These are phyloP conservation scores for Diplogasteroides magnus DNA, from an alignment of 1,140 invertebrate species.

Conservation along the genomic window DNA sequence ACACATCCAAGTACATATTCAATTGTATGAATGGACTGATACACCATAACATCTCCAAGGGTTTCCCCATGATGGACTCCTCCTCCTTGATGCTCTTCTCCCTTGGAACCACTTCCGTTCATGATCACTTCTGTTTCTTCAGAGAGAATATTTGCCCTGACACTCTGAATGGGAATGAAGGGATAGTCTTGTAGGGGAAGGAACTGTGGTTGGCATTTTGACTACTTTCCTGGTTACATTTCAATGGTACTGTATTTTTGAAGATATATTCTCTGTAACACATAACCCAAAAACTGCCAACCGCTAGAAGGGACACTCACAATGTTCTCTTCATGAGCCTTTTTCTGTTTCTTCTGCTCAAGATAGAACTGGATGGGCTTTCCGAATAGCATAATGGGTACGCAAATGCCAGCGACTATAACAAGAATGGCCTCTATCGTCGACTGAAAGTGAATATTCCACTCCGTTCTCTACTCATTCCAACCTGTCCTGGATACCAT, in stretches of 20 bases:
- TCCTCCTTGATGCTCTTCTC: constrained; percentile 13
- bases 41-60: constrained; percentile 80
- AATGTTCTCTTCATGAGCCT: constrained; percentile 51
- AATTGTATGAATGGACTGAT: constrained; percentile 89
- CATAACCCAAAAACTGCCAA: too few species aligned
- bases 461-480: too few species aligned
- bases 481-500: constrained; percentile 51
- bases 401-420: constrained; percentile 71
- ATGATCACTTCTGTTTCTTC: constrained; percentile 51
- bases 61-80: constrained; percentile 57
- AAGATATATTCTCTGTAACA: too few species aligned
- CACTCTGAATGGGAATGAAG: too few species aligned
- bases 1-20: constrained; percentile 92
- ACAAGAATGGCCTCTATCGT: constrained; percentile 71
- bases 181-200: too few species aligned
- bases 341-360: constrained; percentile 50
- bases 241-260: too few species aligned
- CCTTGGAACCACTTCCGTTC: constrained; percentile 35
- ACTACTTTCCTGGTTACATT: neutral
- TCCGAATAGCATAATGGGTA: constrained; percentile 84
- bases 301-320: too few species aligned
- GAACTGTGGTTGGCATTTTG: constrained; percentile 28
- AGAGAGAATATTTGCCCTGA: constrained; percentile 50
- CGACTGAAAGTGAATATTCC: too few species aligned
- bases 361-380: constrained; percentile 67